A percentile compares a stretch with the other conserved stretches of the same genome.
These are phyloP conservation scores for Akabosia matsudoensis DNA, from an alignment of 1,140 invertebrate genomes.

Conservation along the genomic window DNA sequence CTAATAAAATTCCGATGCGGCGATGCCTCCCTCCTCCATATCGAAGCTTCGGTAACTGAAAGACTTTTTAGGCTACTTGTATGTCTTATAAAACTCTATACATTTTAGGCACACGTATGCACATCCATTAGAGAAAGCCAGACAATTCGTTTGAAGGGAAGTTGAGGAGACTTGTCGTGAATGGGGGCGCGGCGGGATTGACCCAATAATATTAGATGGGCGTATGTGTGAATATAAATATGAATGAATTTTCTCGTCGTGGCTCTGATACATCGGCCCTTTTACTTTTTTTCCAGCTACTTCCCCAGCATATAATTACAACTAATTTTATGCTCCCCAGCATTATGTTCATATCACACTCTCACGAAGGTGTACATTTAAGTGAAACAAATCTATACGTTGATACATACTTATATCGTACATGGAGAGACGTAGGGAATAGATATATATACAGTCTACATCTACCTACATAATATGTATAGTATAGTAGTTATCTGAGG, in stretches of 20 bases:
- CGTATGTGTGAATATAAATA: conserved; percentile 24
- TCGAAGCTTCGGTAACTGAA: no score
- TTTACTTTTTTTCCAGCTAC: neutral
- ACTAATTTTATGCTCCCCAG: neutral
- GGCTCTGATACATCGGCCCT: neutral
- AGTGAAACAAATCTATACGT: no score
- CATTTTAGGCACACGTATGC: no score
- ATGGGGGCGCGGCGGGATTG: neutral
- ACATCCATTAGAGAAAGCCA: no score
- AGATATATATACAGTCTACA: neutral
- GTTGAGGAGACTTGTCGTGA: neutral
- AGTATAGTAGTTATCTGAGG: no score
- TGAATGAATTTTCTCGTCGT: conserved; percentile 2
- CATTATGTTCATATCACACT: neutral
- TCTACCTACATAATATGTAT: neutral
- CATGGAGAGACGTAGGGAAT: neutral
- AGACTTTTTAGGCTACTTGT: no score
- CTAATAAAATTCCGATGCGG: no score
- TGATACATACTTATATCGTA: no score
- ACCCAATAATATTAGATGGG: conserved; percentile 15
- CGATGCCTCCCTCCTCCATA: no score
- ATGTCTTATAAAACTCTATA: no score
- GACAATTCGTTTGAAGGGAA: no score
- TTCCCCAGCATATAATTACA: neutral
- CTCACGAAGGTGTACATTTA: no score